phyloP scores from a whole-genome alignment of 2,113 vertebrate genomes.

The Sebastes fasciatus region DNA sequence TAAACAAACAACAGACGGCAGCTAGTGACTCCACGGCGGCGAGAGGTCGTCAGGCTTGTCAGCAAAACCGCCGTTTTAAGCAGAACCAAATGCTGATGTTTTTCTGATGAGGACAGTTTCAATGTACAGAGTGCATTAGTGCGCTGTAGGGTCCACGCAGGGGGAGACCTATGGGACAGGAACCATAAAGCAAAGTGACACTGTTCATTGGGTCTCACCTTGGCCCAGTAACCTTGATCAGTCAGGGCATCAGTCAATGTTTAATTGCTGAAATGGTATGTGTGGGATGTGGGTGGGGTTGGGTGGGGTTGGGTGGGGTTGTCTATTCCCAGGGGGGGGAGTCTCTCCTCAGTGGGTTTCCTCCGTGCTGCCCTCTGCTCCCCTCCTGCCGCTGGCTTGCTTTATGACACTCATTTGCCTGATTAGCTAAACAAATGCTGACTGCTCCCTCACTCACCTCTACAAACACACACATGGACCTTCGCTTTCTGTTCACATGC shows the following conservation, averaged over 20 bases:
- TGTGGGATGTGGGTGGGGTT: conserved; percentile 34
- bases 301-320: conserved; percentile 27
- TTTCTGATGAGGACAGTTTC: conserved; percentile 33
- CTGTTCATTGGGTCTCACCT: conserved; percentile 75
- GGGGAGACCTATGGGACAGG: conserved; percentile 59
- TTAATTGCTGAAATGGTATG: conserved; percentile 76
- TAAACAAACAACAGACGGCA: neutral
- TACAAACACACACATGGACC: conserved; percentile 32
- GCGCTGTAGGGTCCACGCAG: conserved; percentile 38
- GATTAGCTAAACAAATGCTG: conserved; percentile 80
- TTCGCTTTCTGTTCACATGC: neutral
- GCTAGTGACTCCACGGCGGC: neutral
- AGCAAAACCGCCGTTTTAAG: neutral
- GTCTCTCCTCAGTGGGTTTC: conserved; percentile 33
- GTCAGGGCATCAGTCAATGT: conserved; percentile 78
- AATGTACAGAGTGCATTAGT: conserved; percentile 43
- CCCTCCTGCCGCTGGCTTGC: conserved; percentile 50
- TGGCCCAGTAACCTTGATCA: conserved; percentile 83
- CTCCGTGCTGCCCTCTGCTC: conserved; percentile 10
- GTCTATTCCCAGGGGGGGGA: conserved; percentile 45
- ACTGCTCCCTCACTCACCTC: conserved; percentile 57
- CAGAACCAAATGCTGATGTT: conserved; percentile 32
- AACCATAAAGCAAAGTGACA: conserved; percentile 77
- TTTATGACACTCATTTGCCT: conserved; percentile 77
- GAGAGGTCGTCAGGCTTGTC: neutral